phyloP scores from a whole-genome alignment of 1,140 invertebrate genomes.

The Heliconius himera region DNA sequence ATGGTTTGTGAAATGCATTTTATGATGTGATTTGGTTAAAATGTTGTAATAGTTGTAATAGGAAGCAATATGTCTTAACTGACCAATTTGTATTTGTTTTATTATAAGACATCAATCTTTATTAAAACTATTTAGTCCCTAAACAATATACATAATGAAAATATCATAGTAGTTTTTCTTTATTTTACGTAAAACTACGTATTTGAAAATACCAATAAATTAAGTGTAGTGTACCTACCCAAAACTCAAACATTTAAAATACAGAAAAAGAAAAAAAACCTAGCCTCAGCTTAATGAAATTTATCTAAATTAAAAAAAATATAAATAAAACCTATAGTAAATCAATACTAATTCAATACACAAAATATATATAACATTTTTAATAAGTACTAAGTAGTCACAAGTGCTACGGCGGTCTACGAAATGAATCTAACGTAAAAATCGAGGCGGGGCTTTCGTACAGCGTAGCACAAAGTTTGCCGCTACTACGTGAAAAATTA shows the following conservation, averaged over 20 bases:
- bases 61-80: background rate
- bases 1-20: constrained; percentile 10
- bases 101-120: background rate
- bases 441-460: constrained; percentile 59
- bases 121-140: background rate
- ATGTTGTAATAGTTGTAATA: background rate
- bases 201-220: background rate
- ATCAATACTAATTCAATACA: no score
- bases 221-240: background rate
- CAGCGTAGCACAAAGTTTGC: constrained; percentile 55
- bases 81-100: background rate
- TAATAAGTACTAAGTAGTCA: background rate
- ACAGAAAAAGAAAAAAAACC: background rate
- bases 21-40: background rate
- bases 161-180: background rate
- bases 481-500: constrained; percentile 51
- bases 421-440: constrained; percentile 34
- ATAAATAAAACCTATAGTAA: no score
- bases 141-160: background rate
- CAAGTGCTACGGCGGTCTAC: constrained; percentile 15
- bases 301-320: no score
- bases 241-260: background rate
- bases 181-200: background rate
- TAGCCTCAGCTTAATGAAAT: background rate
- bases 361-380: no score